These are phyloP conservation scores for Setipinna tenuifilis DNA, from an alignment of 2,797 vertebrate species.

Conservation along the genomic window DNA sequence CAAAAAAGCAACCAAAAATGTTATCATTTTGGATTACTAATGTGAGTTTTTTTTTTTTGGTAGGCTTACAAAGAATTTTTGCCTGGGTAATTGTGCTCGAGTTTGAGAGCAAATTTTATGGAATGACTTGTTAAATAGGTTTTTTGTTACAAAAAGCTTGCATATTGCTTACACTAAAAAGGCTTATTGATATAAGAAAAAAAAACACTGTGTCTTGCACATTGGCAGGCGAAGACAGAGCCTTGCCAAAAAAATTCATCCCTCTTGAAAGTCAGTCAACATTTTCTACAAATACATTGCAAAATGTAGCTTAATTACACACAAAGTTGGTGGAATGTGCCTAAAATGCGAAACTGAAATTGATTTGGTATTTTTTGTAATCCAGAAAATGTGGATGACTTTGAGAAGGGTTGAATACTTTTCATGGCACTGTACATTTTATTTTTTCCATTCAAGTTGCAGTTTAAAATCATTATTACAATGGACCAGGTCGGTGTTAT, in stretches of 20 bases:
- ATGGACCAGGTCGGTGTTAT: background rate
- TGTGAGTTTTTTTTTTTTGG: background rate
- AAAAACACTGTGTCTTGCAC: constrained; percentile 3
- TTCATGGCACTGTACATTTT: background rate
- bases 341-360: background rate
- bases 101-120: constrained; percentile 16
- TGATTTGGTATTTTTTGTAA: background rate
- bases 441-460: background rate
- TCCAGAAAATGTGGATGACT: background rate
- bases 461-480: constrained; percentile 7
- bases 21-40: constrained; percentile 20
- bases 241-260: constrained; percentile 2
- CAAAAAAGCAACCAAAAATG: constrained; percentile 17
- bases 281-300: background rate
- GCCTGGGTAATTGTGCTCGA: constrained; percentile 4
- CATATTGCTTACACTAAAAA: background rate
- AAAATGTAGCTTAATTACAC: background rate
- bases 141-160: constrained; percentile 6
- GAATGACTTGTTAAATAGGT: background rate
- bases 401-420: background rate
- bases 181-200: too few species aligned
- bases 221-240: background rate
- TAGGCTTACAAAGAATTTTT: background rate
- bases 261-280: background rate
- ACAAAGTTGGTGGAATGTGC: background rate